Evolutionary conservation across 2,888 invertebrate species (phyloP).

Genomic region (Drosophila nr. medialis): DNA sequence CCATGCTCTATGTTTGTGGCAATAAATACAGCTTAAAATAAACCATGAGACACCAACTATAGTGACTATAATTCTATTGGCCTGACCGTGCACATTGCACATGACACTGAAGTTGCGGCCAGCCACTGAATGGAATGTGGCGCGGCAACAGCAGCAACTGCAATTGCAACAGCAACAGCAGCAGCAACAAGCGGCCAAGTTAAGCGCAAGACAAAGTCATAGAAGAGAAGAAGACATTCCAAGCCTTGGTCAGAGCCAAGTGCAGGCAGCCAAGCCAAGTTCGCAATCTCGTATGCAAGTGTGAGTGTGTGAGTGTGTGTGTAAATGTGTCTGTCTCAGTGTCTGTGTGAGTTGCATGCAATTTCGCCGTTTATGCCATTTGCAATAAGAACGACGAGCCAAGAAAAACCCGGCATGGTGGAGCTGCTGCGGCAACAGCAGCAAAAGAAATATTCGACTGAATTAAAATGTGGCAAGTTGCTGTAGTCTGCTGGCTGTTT

Average conservation of each 20-base stretch:
- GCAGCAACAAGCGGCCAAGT: conserved; percentile 51
- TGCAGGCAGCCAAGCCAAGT: conserved; percentile 48
- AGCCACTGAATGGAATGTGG: conserved; percentile 45
- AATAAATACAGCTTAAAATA: conserved; percentile 72
- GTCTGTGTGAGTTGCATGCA: conserved; percentile 61
- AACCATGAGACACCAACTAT: conserved; percentile 58
- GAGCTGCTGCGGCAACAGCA: conserved; percentile 17
- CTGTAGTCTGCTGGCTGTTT: conserved; percentile 22
- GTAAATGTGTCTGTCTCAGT: conserved; percentile 16
- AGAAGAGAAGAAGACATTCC: conserved; percentile 62
- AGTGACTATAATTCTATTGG: conserved; percentile 69
- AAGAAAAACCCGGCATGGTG: conserved; percentile 20
- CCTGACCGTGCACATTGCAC: conserved; percentile 30
- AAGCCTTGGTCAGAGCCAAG: conserved; percentile 55
- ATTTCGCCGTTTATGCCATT: conserved; percentile 71
- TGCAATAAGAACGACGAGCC: conserved; percentile 60
- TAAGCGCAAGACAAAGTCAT: conserved; percentile 64
- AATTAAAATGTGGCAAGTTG: conserved; percentile 82
- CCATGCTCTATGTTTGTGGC: conserved; percentile 29
- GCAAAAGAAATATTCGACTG: conserved; percentile 72
- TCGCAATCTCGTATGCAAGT: conserved; percentile 12
- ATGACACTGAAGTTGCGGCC: conserved; percentile 35
- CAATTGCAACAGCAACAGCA: conserved; percentile 20
- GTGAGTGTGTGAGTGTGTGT: conserved; percentile 7
- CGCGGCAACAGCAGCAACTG: conserved; percentile 40